Evolutionary conservation across 2,113 vertebrate species (phyloP), one percentile per base, ranked within the genome.

Genomic region (Egretta garzetta): DNA sequence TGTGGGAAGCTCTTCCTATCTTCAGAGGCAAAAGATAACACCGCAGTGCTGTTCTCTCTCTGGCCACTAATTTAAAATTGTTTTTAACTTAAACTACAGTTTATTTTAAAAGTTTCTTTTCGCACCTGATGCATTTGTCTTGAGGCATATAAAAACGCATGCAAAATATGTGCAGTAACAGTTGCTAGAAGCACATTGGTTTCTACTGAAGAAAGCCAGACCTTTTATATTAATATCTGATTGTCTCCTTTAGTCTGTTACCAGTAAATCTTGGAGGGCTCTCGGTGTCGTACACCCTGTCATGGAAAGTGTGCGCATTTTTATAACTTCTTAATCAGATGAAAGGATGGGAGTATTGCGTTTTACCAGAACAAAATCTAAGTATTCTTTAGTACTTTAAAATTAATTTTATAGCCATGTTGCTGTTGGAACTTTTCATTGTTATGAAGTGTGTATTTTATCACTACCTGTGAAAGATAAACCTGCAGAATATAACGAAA

Each of bases 391-490:
- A 84, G 70, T 52, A 75, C 27, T 95, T 75, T 72, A 68, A 94
- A 80, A 77, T 76, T 50, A 72, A 88, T 88, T 86, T 90, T 90
- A 68, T 63, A 93, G 27, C 26, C 9, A 2, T 37, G 55, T 81
- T 95, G 58, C 70, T 58, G 4, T 67, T 92, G 37, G 80, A 92
- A 96, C 27, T 87, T 52, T 89, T 92, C 41, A 70, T 95, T 71
- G n/a, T 37, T 89, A 67, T 82, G 86, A 90, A 96, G 84, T 83
- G 39, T 94, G 41, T 77, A 32, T 95, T 97, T 97, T 96, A 89
- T 96, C 81, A 83, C 88, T 98, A 97, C 97, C 96, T 98, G 95
- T 95, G 89, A 96, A 97, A 93, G 88, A 95, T 67, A 98, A 95
- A 96, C 96, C 93, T 93, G 71, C 49, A 83, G 88, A 94, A 97